phyloP scores from a whole-genome alignment of 2,113 vertebrate species.

The Varanus salvator region DNA sequence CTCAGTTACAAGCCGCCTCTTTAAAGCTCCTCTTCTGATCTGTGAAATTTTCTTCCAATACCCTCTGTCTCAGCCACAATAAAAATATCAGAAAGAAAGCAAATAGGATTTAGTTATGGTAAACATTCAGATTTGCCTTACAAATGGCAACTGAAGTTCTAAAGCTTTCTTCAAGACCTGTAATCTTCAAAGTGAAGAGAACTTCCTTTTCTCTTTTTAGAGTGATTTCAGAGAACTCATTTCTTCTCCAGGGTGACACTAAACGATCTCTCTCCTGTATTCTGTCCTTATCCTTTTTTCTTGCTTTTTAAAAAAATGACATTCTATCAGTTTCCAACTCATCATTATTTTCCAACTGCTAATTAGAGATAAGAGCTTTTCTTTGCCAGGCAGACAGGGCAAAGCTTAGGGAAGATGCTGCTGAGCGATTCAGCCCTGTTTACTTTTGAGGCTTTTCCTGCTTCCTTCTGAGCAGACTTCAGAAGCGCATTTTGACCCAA shows the following conservation, averaged over 20 bases:
- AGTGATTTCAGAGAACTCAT: not conserved
- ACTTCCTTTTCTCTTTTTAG: not conserved
- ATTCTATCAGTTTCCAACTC: not conserved
- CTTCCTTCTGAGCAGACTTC: no score
- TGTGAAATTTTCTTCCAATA: slow-evolving; percentile 22
- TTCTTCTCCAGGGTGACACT: not conserved
- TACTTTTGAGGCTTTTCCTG: no score
- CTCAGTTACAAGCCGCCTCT: slow-evolving; percentile 14
- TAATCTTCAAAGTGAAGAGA: not conserved
- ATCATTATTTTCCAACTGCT: not conserved
- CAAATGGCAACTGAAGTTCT: not conserved
- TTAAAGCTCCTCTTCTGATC: slow-evolving; percentile 40
- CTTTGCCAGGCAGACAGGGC: no score
- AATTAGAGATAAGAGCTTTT: no score
- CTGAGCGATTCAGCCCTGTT: no score
- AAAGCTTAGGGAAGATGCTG: no score
- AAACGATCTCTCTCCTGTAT: not conserved
- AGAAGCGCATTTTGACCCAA: no score
- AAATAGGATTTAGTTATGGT: not conserved
- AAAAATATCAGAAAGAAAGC: not conserved
- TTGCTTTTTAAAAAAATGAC: not conserved
- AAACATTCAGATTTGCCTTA: slow-evolving; percentile 1
- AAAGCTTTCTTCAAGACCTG: not conserved
- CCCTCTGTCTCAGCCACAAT: slow-evolving; percentile 32
- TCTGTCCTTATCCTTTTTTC: not conserved